Conservation (phyloP, 2,888 invertebrate species). For the Oegoconia quadripuncta region DNA sequence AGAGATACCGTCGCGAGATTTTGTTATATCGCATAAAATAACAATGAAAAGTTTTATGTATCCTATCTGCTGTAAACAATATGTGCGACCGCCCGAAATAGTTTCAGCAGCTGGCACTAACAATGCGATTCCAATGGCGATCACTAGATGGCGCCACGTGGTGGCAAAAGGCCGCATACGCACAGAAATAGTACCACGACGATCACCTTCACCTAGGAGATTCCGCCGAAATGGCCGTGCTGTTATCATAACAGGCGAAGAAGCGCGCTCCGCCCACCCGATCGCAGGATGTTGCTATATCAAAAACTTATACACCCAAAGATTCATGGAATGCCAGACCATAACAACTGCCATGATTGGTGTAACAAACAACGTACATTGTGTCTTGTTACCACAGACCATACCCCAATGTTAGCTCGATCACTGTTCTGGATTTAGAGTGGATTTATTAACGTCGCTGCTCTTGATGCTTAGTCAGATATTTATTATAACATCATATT, state of each 20-base stretch:
- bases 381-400: not conserved
- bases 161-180: constrained; percentile 53
- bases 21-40: constrained; percentile 18
- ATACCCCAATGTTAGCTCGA: too few relatives aligned
- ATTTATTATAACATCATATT: too few relatives aligned
- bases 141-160: constrained; percentile 68
- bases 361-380: not conserved
- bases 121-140: constrained; percentile 43
- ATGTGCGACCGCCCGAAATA: constrained; percentile 57
- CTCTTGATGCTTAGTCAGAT: too few relatives aligned
- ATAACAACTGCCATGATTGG: not conserved
- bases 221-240: constrained; percentile 37
- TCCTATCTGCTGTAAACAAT: constrained; percentile 36
- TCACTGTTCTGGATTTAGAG: too few relatives aligned
- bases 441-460: too few relatives aligned
- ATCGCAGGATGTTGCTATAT: constrained; percentile 11
- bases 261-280: constrained; percentile 27
- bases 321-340: not conserved
- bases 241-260: constrained; percentile 41
- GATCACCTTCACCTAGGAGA: constrained; percentile 77
- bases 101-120: constrained; percentile 59
- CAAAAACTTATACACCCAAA: not conserved
- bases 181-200: constrained; percentile 65
- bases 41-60: constrained; percentile 28
- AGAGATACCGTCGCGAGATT: not conserved